phyloP scores from a whole-genome alignment of 2,888 invertebrate genomes.

The Glaucopsyche alexis region DNA sequence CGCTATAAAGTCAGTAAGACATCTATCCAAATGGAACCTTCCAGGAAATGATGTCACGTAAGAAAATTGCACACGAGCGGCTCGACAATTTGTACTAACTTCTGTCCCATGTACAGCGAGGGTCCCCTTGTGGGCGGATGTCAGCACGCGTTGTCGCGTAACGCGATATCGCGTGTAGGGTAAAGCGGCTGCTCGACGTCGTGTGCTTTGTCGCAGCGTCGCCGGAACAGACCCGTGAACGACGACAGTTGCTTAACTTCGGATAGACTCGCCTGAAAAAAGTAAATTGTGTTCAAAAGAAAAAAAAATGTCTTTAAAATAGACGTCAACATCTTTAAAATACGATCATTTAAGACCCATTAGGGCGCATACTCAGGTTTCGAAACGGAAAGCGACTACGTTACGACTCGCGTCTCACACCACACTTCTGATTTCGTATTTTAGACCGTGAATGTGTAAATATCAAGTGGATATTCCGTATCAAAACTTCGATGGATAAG shows the following conservation, averaged over 20 bases:
- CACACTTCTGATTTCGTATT: no score
- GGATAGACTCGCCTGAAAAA: slow-evolving; percentile 61
- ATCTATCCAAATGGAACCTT: no score
- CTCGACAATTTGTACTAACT: slow-evolving; percentile 9
- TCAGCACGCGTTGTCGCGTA: slow-evolving; percentile 49
- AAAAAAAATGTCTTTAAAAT: no score
- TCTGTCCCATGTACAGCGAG: neutral
- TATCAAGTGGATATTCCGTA: no score
- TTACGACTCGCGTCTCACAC: no score
- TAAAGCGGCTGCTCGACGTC: slow-evolving; percentile 55
- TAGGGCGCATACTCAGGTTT: no score
- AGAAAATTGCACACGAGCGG: slow-evolving; percentile 5
- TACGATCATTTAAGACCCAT: no score
- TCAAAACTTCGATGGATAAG: no score
- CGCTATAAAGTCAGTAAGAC: neutral
- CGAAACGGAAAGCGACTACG: no score
- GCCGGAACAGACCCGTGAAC: slow-evolving; percentile 47
- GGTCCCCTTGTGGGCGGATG: slow-evolving; percentile 31
- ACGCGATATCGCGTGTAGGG: slow-evolving; percentile 39
- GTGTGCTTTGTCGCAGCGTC: slow-evolving; percentile 53
- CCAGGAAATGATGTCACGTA: neutral
- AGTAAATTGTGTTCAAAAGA: no score
- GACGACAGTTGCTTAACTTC: slow-evolving; percentile 56
- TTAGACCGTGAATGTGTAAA: no score
- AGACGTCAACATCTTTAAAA: no score